Evolutionary conservation across 2,888 invertebrate genomes (phyloP), one percentile per base, ranked within the genome.

Genomic region (Orthonevra nobilis): DNA sequence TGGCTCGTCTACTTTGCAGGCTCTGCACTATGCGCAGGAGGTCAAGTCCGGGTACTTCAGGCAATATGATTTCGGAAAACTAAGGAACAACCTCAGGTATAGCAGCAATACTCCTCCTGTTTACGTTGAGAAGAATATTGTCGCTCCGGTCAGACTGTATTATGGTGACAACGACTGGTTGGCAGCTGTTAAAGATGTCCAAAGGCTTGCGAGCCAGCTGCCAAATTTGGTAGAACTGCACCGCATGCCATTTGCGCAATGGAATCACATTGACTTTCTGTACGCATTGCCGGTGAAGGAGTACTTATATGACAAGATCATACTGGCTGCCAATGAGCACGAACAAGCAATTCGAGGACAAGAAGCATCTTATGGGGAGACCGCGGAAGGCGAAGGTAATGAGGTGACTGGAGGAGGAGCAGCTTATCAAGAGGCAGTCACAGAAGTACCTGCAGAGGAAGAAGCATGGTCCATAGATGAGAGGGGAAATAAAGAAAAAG

Each of bases 1-100:
- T 0, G 94, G 94, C 1, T 90, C 92, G 0, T 91, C 94, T 0
- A 91, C 91, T 0, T 91, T 91, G 81, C 94, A 95, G 85, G 85
- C 95, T 0, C 89, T 92, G 0, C 95, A 96, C 87, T 95, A 92
- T 84, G 91, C 90, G 0, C 95, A 96, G 88, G 90, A 91, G 17
- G 85, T 86, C 10, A 89, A 88, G 2, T 89, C 89, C 2, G 89
- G 89, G 2, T 85, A 87, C 26, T 92, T 92, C 85, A 89, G 91
- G 6, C 90, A 91, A 60, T 92, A 90, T 82, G 91, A 92, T 85
- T 89, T 90, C 81, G 92, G 92, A 19, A 81, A 82, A 14, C 81
- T 88, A 2, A 84, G 85, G 60, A 94, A 94, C 84, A 85, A 90
- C 32, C 83, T 87, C 54, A 86, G 84, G 3, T 94, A 94, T 83